A percentile compares a stretch with the other conserved stretches of the same genome.
These are phyloP conservation scores for Anoplopoma fimbria DNA, from an alignment of 2,113 vertebrate genomes.

Conservation along the genomic window DNA sequence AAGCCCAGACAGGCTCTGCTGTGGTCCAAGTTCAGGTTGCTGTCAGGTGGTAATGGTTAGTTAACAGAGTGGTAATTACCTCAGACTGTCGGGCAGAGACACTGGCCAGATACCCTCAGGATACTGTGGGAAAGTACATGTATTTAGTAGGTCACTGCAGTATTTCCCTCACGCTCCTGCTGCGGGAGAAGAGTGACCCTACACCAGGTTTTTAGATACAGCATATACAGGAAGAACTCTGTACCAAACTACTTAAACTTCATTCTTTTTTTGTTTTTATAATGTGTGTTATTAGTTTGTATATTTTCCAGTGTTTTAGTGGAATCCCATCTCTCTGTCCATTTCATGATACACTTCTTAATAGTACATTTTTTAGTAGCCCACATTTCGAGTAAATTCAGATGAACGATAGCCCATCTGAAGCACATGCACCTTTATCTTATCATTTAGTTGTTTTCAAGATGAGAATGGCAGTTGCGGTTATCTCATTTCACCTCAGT, in stretches of 20 bases:
- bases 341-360: background rate
- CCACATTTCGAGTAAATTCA: background rate
- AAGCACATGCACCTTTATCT: background rate
- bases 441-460: background rate
- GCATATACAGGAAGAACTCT: background rate
- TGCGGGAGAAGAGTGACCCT: constrained; percentile 13
- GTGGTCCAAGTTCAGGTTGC: constrained; percentile 77
- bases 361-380: background rate
- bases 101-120: constrained; percentile 73
- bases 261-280: background rate
- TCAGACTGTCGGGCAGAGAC: constrained; percentile 66
- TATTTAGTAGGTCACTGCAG: constrained; percentile 11
- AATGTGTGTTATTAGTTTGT: background rate
- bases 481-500: background rate
- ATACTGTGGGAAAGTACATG: constrained; percentile 75
- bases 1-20: constrained; percentile 73
- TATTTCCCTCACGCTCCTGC: constrained; percentile 23
- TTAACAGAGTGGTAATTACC: constrained; percentile 73
- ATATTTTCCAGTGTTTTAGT: background rate
- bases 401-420: background rate
- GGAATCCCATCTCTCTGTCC: background rate
- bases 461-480: background rate
- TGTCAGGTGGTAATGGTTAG: constrained; percentile 77
- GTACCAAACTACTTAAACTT: background rate
- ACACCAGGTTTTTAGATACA: constrained; percentile 4